phyloP scores from a whole-genome alignment of 2,888 invertebrate genomes.

The Pammene aurita region DNA sequence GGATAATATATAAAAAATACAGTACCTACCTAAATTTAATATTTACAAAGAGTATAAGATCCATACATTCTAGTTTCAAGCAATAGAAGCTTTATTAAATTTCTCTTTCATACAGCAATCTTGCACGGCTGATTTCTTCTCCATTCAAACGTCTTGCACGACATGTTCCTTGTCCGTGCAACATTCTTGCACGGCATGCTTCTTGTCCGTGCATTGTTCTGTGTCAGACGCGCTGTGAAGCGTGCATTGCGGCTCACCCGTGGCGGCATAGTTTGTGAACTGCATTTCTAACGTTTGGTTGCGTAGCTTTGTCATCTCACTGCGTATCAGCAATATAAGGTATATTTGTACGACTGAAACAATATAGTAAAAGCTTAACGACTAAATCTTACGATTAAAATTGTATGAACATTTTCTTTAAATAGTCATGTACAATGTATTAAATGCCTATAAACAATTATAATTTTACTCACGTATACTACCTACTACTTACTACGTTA shows the following conservation, averaged over 20 bases:
- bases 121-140: background rate
- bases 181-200: background rate
- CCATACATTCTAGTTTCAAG: background rate
- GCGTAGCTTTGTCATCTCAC: conserved; percentile 25
- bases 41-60: too few relatives aligned
- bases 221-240: background rate
- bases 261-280: conserved; percentile 32
- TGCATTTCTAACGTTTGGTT: conserved; percentile 19
- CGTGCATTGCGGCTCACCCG: conserved; percentile 24
- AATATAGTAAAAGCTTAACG: background rate
- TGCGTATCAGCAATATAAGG: conserved; percentile 25
- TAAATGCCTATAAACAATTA: too few relatives aligned
- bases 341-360: conserved; percentile 34
- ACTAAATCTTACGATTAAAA: too few relatives aligned
- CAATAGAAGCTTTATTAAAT: background rate
- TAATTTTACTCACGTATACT: background rate
- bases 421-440: too few relatives aligned
- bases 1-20: too few relatives aligned
- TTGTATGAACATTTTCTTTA: too few relatives aligned
- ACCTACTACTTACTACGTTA: too few relatives aligned
- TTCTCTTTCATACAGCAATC: background rate
- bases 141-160: background rate
- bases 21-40: too few relatives aligned
- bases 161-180: background rate
- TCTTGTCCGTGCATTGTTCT: background rate